phyloP scores from a whole-genome alignment of 2,888 invertebrate genomes.

The Pachycephus smyrnensis region DNA sequence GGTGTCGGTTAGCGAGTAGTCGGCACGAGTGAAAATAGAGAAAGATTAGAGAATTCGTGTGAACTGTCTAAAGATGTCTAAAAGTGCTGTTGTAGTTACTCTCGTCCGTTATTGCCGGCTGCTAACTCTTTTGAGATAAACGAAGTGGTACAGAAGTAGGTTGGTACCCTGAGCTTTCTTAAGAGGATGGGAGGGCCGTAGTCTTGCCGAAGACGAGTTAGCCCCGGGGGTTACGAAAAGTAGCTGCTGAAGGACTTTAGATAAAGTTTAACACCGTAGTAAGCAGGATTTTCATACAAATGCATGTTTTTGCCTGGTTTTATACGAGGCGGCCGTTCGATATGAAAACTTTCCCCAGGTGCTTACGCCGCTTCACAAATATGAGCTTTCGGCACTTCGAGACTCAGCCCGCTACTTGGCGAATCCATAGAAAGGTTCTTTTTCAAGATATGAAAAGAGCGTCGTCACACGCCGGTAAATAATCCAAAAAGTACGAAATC shows the following conservation, averaged over 20 bases:
- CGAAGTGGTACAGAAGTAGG: background rate
- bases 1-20: background rate
- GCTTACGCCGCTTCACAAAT: background rate
- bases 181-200: background rate
- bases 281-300: background rate
- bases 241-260: background rate
- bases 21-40: background rate
- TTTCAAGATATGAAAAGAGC: background rate
- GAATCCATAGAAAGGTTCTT: background rate
- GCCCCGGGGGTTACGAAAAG: background rate
- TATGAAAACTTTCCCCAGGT: background rate
- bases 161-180: background rate
- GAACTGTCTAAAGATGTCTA: background rate
- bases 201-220: background rate
- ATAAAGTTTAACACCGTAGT: background rate
- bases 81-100: background rate
- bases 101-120: background rate
- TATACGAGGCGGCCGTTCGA: background rate
- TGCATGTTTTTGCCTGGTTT: background rate
- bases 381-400: background rate
- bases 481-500: background rate
- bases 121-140: background rate
- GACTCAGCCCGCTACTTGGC: background rate
- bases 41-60: background rate
- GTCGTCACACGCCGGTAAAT: background rate